Percentiles rank a stretch among this genome's conserved stretches.
These are phyloP conservation scores for Porites evermanni DNA, from an alignment of 92 coral and sea anemone genomes.

Conservation along the genomic window DNA sequence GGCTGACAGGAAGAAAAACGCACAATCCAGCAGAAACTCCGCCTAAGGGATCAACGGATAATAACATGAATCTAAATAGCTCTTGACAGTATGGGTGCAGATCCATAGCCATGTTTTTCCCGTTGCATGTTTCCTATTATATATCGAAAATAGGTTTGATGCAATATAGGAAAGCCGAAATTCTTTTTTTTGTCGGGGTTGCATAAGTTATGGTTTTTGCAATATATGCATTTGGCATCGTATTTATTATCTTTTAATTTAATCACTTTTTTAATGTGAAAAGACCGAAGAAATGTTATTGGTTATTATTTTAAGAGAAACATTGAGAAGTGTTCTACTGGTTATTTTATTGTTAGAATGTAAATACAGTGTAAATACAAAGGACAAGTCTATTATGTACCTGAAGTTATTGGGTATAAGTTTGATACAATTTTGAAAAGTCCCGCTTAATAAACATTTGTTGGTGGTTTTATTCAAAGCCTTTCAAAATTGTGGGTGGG, in stretches of 20 bases:
- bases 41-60: no score
- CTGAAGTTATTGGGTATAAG: background rate
- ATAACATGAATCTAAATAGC: background rate
- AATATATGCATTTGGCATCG: background rate
- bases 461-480: background rate
- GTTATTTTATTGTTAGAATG: background rate
- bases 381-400: background rate
- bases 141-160: no score
- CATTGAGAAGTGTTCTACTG: background rate
- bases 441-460: background rate
- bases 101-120: no score
- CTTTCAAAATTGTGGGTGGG: background rate
- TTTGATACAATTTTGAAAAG: background rate
- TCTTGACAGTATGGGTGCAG: background rate
- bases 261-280: background rate
- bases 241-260: no score
- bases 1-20: slow-evolving; percentile 59
- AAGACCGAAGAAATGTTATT: background rate
- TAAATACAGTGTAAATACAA: background rate
- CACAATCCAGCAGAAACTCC: background rate
- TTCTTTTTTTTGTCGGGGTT: no score
- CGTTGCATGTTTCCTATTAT: no score
- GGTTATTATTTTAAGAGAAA: no score
- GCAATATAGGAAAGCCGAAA: no score
- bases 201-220: no score